Base-by-base conservation (phyloP, 92 coral and sea anemone genomes). In the Desmophyllum pertusum region DNA sequence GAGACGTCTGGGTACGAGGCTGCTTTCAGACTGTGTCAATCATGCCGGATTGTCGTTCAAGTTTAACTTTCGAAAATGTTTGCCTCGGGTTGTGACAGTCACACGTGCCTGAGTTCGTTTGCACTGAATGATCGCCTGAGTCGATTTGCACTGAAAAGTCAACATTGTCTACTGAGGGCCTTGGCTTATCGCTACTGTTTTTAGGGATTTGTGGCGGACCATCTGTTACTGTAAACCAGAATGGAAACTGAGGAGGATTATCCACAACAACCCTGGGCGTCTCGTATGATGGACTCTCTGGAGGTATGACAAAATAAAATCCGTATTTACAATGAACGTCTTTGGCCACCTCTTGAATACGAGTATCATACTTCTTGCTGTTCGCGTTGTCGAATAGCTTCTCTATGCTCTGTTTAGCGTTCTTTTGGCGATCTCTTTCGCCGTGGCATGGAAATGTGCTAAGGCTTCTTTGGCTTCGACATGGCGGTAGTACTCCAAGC, bases 391-490 rank as follows among this genome's bases (percentile, higher is more conserved):
- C 62, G 51, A 90, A 70, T 10, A 61, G 27, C 31, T 31, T 29
- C 7, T 85, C 81, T 13, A 86, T 53, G 9, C 29, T 66, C 48
- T 63, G 30, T 23, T 30, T 63, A 4, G 87, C 90, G 40, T 51
- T 79, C 39, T 90, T 64, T 86, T 78, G 21, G 93, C 90, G 38
- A 70, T 10, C 41, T 82, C 75, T 76, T 86, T 86, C n/a, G 93
- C 90, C 42, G 50, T 39, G 48, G 31, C 50, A 85, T 90, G 90
- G 73, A 90, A 90, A 43, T 76, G 76, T 31, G 62, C 73, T 1
- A 87, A 67, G 5, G 93, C 93, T 64, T 70, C 90, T 23, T 81
- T 81, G 31, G 93, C 90, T 65, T 90, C 93, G 1, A 86, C 46
- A 19, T 87, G 79, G 51, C 39, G 79, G 90, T 90, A 90, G 30